Conservation (phyloP, 2,888 invertebrate species). For the Hemaris fuciformis region DNA sequence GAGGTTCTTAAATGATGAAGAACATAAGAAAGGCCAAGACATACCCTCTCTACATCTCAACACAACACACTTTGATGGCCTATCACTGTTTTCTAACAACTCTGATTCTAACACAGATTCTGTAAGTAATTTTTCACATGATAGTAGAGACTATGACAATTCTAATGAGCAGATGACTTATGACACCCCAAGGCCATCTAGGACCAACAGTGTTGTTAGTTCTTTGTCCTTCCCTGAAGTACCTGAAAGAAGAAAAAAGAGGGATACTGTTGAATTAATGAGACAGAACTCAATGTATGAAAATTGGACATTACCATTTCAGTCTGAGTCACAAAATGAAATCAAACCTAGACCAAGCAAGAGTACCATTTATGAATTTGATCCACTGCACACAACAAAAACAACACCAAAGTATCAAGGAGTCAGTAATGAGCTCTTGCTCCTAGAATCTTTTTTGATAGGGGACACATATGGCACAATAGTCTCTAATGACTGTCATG, state of each 20-base stretch:
- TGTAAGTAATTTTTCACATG: conserved; percentile 60
- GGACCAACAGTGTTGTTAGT: conserved; percentile 59
- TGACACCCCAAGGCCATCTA: conserved; percentile 63
- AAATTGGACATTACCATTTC: conserved; percentile 60
- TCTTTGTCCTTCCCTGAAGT: conserved; percentile 54
- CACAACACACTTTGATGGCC: conserved; percentile 56
- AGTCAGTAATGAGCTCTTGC: conserved; percentile 82
- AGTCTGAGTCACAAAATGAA: conserved; percentile 25
- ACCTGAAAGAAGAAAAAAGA: conserved; percentile 57
- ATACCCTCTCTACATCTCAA: conserved; percentile 54
- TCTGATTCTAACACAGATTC: conserved; percentile 65
- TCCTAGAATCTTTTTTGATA: conserved; percentile 85
- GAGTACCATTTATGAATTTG: conserved; percentile 88
- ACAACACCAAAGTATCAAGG: conserved; percentile 55
- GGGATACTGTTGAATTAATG: conserved; percentile 50
- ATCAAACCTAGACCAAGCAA: conserved; percentile 55
- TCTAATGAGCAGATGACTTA: conserved; percentile 54
- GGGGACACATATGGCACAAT: conserved; percentile 86
- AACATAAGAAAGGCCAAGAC: conserved; percentile 31
- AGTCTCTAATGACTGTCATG: conserved; percentile 65
- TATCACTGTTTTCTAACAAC: conserved; percentile 63
- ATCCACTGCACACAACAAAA: conserved; percentile 76
- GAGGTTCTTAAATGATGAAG: conserved; percentile 44
- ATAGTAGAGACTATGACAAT: conserved; percentile 54
- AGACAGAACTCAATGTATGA: conserved; percentile 67